Evolutionary conservation across 1,140 invertebrate species (phyloP).

Genomic region (Papilio machaon): DNA sequence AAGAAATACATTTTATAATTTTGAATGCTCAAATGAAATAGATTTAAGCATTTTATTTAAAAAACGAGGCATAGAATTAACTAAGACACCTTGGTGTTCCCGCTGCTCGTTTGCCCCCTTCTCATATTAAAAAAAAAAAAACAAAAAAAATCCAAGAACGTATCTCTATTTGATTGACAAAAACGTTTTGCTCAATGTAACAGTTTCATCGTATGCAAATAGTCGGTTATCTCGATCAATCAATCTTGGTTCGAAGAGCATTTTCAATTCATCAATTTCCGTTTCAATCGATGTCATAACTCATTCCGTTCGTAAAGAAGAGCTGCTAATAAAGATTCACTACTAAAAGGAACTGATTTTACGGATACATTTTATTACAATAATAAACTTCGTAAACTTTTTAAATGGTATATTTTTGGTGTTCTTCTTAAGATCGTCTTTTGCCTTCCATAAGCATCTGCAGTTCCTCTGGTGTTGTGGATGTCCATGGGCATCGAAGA

Average conservation of each 20-base stretch:
- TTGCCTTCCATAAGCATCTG: no score
- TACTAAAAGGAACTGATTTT: not conserved
- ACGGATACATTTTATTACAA: not conserved
- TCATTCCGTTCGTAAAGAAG: slow-evolving; percentile 1
- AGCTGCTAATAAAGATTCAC: slow-evolving; percentile 12
- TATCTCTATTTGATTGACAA: not conserved
- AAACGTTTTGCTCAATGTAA: not conserved
- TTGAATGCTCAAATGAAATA: not conserved
- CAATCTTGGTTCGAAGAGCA: not conserved
- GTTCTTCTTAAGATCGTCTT: no score
- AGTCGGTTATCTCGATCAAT: slow-evolving; percentile 5
- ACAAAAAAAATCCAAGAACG: no score
- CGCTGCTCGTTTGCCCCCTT: no score
- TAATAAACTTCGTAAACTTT: no score
- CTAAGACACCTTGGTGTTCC: no score
- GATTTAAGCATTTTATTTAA: no score
- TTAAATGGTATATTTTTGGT: no score
- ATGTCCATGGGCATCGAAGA: no score
- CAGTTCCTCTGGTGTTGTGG: no score
- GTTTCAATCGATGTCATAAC: slow-evolving; percentile 3
- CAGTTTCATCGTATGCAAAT: not conserved
- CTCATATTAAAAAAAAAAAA: no score
- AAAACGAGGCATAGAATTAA: no score
- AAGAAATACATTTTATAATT: not conserved
- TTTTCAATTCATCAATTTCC: slow-evolving; percentile 22